These are phyloP conservation scores for Andrena minutula DNA, from an alignment of 2,888 invertebrate species.

Conservation along the genomic window DNA sequence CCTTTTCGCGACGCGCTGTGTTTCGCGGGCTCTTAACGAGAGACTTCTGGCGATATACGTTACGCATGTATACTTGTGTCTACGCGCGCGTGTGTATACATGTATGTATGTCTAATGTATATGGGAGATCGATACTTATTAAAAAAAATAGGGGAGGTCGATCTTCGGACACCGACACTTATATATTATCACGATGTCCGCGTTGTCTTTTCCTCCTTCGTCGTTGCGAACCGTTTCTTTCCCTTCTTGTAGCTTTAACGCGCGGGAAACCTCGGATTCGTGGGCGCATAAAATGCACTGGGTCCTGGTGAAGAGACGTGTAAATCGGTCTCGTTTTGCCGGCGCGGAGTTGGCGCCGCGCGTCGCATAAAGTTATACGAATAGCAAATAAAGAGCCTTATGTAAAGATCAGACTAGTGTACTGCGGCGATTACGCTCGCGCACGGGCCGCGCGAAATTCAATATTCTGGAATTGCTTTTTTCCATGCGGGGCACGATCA, in stretches of 20 bases:
- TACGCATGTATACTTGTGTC: constrained; percentile 60
- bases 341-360: constrained; percentile 12
- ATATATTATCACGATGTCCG: constrained; percentile 10
- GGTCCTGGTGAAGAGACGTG: constrained; percentile 44
- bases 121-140: constrained; percentile 55
- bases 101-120: constrained; percentile 73
- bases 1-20: constrained; percentile 62
- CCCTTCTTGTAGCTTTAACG: constrained; percentile 26
- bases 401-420: constrained; percentile 35
- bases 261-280: constrained; percentile 43
- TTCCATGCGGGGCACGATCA: background rate
- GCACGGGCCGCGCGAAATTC: background rate
- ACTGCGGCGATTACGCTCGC: background rate
- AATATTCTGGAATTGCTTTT: background rate
- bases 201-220: constrained; percentile 26
- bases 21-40: constrained; percentile 55
- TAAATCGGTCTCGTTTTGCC: constrained; percentile 46
- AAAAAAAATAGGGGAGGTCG: background rate
- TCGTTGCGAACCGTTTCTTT: constrained; percentile 18
- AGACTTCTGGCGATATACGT: constrained; percentile 40
- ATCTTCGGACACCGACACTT: constrained; percentile 26
- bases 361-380: constrained; percentile 37
- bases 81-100: constrained; percentile 69
- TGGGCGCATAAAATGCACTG: constrained; percentile 53
- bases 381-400: constrained; percentile 55